These are phyloP conservation scores for Leucozona laternaria DNA, from an alignment of 2,888 invertebrate genomes.

Conservation along the genomic window DNA sequence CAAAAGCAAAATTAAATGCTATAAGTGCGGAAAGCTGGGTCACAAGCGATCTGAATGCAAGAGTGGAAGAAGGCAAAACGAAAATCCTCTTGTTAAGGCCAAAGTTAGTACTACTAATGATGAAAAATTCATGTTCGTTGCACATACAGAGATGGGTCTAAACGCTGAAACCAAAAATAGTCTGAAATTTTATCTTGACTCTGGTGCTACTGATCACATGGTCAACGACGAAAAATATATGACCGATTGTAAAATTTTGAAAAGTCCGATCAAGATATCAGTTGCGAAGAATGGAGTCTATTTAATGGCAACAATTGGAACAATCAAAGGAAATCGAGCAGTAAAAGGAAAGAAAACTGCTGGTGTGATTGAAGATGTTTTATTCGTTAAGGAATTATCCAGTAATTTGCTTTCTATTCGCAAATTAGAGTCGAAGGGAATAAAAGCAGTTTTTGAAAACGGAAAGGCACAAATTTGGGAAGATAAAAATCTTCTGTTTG, in stretches of 20 bases:
- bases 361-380: not conserved
- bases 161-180: too few relatives aligned
- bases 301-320: not conserved
- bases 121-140: too few relatives aligned
- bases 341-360: not conserved
- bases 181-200: not conserved
- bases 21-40: not conserved
- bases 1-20: too few relatives aligned
- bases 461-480: constrained; percentile 8
- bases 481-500: not conserved
- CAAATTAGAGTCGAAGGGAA: not conserved
- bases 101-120: too few relatives aligned
- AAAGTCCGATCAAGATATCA: not conserved
- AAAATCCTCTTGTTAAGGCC: not conserved
- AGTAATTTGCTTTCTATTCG: constrained; percentile 7
- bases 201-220: constrained; percentile 7
- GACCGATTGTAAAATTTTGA: not conserved
- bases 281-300: not conserved
- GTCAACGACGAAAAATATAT: not conserved
- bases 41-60: constrained; percentile 9
- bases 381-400: not conserved
- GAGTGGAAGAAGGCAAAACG: not conserved
- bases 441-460: constrained; percentile 2
- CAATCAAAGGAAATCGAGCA: not conserved
- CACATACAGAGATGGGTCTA: too few relatives aligned